phyloP scores from a whole-genome alignment of 2,888 invertebrate species.

The Coleophora flavipennella region DNA sequence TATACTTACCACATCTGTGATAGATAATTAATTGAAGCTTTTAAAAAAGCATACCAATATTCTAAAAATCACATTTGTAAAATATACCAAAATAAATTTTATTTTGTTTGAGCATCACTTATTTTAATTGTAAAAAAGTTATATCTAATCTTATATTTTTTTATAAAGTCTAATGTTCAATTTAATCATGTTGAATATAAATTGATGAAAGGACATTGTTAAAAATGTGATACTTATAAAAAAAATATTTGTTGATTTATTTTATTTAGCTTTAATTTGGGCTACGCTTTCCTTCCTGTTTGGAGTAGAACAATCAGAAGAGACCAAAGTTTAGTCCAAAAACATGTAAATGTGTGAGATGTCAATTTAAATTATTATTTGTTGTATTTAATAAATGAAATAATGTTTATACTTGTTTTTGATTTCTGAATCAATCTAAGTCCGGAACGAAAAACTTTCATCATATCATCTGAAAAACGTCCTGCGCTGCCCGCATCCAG shows the following conservation, averaged over 20 bases:
- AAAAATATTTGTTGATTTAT: no score
- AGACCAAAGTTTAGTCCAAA: slow-evolving; percentile 25
- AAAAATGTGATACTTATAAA: no score
- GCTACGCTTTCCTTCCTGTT: not conserved
- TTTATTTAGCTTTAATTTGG: slow-evolving; percentile 1
- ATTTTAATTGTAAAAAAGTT: slow-evolving; percentile 27
- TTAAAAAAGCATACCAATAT: slow-evolving; percentile 56
- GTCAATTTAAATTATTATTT: slow-evolving; percentile 4
- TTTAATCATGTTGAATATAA: no score
- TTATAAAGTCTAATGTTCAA: slow-evolving; percentile 21
- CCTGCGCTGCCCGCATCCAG: no score
- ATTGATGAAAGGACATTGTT: no score
- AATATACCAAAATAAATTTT: slow-evolving; percentile 21
- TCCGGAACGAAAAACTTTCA: no score
- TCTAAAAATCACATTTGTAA: slow-evolving; percentile 40
- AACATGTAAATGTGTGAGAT: slow-evolving; percentile 11
- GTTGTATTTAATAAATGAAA: slow-evolving; percentile 3
- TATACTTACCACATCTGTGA: slow-evolving; percentile 44
- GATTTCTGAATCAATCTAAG: no score
- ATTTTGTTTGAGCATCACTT: slow-evolving; percentile 21
- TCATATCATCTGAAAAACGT: no score
- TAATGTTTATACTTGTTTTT: not conserved
- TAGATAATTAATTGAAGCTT: slow-evolving; percentile 64
- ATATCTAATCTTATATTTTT: slow-evolving; percentile 27
- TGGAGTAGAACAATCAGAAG: slow-evolving; percentile 22